Base-by-base conservation (phyloP, 2,797 vertebrate genomes). In the Sebastes kiyomatsui region DNA sequence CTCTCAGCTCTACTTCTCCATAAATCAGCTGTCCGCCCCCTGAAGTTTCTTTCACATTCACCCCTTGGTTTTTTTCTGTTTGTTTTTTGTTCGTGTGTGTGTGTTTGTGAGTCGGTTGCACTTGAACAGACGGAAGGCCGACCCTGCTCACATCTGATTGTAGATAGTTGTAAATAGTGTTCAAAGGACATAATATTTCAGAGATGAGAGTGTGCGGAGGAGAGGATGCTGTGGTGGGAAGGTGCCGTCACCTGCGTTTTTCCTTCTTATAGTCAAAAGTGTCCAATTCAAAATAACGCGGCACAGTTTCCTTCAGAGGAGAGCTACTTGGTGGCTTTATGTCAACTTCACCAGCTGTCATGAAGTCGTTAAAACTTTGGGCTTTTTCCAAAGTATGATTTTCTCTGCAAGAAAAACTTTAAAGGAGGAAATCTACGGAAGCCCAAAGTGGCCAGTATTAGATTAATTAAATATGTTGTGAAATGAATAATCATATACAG, bases 161-260 rank as follows among this genome's bases (percentile, higher is more conserved):
- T 93, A 93, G 87, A 94, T 93, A 92, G 69, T 32, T 92, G 93
- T 94, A 92, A 92, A 93, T 92, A 91, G 66, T 84, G 77, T 88
- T 85, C 56, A 89, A 81, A 92, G 70, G 73, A 82, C 79, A 75
- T 86, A n/a, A 79, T 58, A 81, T 84, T 88, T 79, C 80, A 84
- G 61, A 82, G 70, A 76, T 55, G 67, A 75, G 67, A 77, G 75
- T 7, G 77, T 68, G 80, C 38, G 52, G 79, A 75, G 75, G 54
- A 61, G 75, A 78, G 66, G 68, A 80, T 64, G 79, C 83, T 49
- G 67, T 22, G 75, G 64, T 64, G 58, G 62, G 75, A 85, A 33
- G 70, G n/a, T 30, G 72, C 67, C 1, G 30, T 71, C 27, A 35
- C 60, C 72, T 72, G 79, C 38, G 0, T 18, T 79, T 79, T 22